Evolutionary conservation across 2,888 invertebrate species (phyloP).

Genomic region (Zygothrica quintamaculata): DNA sequence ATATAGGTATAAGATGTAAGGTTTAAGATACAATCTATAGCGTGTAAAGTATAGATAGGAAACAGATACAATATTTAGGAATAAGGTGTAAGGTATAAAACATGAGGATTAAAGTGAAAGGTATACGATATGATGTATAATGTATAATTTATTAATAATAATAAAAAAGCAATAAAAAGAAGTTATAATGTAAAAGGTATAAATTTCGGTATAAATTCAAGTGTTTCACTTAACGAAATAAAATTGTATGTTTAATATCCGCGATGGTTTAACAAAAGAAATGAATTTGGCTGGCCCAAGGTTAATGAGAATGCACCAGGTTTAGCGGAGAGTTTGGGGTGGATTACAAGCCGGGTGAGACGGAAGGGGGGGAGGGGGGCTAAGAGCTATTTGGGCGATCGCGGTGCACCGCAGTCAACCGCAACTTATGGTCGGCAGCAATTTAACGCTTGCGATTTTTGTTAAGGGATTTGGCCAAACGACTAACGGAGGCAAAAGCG

Average conservation of each 20-base stretch:
- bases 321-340: not conserved
- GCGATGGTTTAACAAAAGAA: constrained; percentile 40
- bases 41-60: too few species aligned
- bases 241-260: constrained; percentile 3
- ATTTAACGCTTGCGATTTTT: constrained; percentile 75
- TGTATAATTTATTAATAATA: too few species aligned
- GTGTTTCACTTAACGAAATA: too few species aligned
- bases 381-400: not conserved
- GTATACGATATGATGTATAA: too few species aligned
- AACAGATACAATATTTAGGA: too few species aligned
- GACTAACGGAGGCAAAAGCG: constrained; percentile 1
- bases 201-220: too few species aligned
- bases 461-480: constrained; percentile 62
- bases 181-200: too few species aligned
- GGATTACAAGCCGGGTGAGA: not conserved
- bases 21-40: too few species aligned
- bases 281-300: constrained; percentile 53
- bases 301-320: constrained; percentile 50
- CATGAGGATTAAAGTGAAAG: too few species aligned
- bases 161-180: too few species aligned
- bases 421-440: constrained; percentile 66
- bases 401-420: constrained; percentile 44
- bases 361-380: not conserved
- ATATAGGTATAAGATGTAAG: too few species aligned
- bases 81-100: too few species aligned